A percentile compares a stretch with the other conserved stretches of the same genome.
Evolutionary conservation across 2,797 vertebrate species (phyloP).

Genomic region (Halcyon chelicuti): DNA sequence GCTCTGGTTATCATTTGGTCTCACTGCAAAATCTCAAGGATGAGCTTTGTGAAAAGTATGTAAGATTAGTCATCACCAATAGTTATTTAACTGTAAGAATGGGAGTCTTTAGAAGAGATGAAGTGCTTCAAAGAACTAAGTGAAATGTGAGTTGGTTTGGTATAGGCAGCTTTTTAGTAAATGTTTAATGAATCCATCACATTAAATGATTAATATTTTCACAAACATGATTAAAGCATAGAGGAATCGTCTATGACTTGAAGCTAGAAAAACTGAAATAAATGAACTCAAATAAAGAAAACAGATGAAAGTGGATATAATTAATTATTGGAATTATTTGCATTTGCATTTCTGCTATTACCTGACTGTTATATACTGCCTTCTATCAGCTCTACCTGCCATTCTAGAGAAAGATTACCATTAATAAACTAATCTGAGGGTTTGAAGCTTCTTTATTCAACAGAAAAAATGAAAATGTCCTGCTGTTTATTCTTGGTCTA

Average conservation of each 20-base stretch:
- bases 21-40: background rate
- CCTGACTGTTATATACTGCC: background rate
- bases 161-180: constrained; percentile 3
- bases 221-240: background rate
- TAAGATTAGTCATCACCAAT: background rate
- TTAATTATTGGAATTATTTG: background rate
- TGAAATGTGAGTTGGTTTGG: background rate
- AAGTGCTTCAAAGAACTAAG: background rate
- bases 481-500: background rate
- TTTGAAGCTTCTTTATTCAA: background rate
- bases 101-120: background rate
- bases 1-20: background rate
- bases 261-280: background rate
- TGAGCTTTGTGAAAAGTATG: background rate
- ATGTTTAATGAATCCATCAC: background rate
- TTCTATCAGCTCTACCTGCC: background rate
- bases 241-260: background rate
- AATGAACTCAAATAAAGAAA: background rate
- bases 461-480: background rate
- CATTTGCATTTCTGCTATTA: background rate
- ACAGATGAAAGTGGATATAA: background rate
- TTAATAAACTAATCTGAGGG: background rate
- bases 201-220: constrained; percentile 22
- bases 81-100: constrained; percentile 1
- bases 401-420: background rate